Evolutionary conservation across 2,797 vertebrate genomes (phyloP).

Genomic region (Triplophysa yarkandensis): DNA sequence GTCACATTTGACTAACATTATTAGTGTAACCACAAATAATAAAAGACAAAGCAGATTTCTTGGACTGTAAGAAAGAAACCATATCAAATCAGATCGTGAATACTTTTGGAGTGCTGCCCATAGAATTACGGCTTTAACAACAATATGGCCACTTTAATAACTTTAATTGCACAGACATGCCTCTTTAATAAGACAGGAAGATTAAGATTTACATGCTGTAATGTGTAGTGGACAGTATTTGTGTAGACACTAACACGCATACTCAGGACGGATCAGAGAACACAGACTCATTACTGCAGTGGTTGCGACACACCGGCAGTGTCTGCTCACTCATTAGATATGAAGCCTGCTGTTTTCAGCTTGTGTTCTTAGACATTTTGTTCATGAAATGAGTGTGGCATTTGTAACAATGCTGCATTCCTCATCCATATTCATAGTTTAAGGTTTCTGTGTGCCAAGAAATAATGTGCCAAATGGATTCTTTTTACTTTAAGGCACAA

Average conservation of each 20-base stretch:
- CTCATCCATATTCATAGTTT: slow-evolving; percentile 2
- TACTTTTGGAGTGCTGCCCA: not conserved
- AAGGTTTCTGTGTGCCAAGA: not conserved
- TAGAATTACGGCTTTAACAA: not conserved
- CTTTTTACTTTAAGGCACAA: not conserved
- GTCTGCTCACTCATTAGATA: slow-evolving; percentile 39
- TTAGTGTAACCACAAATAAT: too few species aligned
- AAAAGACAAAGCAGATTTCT: too few species aligned
- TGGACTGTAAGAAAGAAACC: not conserved
- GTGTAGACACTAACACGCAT: slow-evolving; percentile 5
- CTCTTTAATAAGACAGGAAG: not conserved
- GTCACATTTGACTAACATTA: too few species aligned
- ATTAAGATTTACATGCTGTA: not conserved
- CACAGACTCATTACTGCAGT: slow-evolving; percentile 40
- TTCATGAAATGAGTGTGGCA: slow-evolving; percentile 15
- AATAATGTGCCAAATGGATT: not conserved
- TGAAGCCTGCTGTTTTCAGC: slow-evolving; percentile 29
- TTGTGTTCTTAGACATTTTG: slow-evolving; percentile 25
- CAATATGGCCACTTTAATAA: slow-evolving; percentile 1
- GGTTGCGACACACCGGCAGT: slow-evolving; percentile 12
- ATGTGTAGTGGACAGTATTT: not conserved
- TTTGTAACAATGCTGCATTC: slow-evolving; percentile 14
- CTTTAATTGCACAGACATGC: not conserved
- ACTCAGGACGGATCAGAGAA: not conserved
- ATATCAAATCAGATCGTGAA: not conserved